A percentile compares a stretch with the other conserved stretches of the same genome.
Evolutionary conservation across 2,888 invertebrate species (phyloP).

Genomic region (Tupiocoris notatus): DNA sequence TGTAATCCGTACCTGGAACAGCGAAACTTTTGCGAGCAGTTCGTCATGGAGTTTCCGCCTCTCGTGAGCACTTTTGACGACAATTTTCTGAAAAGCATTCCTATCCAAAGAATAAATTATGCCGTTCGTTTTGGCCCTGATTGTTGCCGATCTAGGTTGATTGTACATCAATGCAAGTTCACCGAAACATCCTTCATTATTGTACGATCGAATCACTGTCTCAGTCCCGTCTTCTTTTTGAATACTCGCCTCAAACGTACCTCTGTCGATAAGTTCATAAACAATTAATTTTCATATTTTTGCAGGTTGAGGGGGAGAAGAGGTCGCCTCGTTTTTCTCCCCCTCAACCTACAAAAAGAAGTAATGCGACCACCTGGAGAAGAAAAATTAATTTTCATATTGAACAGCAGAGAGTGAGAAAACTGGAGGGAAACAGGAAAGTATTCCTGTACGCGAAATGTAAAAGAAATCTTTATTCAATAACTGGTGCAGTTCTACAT

Average conservation of each 20-base stretch:
- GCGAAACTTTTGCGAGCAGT: slow-evolving; percentile 8
- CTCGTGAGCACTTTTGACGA: slow-evolving; percentile 20
- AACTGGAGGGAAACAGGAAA: too few species aligned
- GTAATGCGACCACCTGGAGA: too few species aligned
- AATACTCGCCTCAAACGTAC: slow-evolving; percentile 74
- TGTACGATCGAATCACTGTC: slow-evolving; percentile 78
- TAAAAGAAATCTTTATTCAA: too few species aligned
- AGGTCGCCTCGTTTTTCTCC: too few species aligned
- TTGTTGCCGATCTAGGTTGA: slow-evolving; percentile 93
- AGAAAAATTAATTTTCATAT: too few species aligned
- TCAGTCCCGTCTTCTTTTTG: slow-evolving; percentile 58
- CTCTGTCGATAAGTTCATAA: too few species aligned
- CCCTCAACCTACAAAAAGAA: too few species aligned
- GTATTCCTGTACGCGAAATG: too few species aligned
- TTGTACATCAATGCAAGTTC: slow-evolving; percentile 96
- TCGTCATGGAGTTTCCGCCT: slow-evolving; percentile 11
- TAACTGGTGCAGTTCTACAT: too few species aligned
- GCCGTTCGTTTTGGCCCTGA: slow-evolving; percentile 77
- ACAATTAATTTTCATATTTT: too few species aligned
- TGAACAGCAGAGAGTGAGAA: too few species aligned
- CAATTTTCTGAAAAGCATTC: slow-evolving; percentile 14
- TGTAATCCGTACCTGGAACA: slow-evolving; percentile 10
- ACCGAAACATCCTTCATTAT: slow-evolving; percentile 87
- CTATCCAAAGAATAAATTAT: slow-evolving; percentile 9
- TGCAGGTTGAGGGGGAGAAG: too few species aligned